Evolutionary conservation across 2,113 vertebrate species (phyloP), one percentile per base, ranked within the genome.

Genomic region (Serinus canaria): DNA sequence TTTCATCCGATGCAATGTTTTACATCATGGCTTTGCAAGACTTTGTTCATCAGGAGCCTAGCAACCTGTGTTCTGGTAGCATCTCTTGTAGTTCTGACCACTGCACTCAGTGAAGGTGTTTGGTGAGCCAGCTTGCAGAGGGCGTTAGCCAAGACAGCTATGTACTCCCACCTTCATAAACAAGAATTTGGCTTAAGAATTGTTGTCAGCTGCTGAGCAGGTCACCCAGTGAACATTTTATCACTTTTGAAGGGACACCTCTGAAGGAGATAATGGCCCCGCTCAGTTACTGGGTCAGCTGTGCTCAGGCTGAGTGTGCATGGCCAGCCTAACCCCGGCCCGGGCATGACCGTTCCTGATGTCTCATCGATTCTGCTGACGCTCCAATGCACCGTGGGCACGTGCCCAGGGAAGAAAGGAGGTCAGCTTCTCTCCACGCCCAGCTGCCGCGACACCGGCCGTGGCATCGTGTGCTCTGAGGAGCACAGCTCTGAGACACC

Each of bases 331-430:
- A 74, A 94, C 85, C 89, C 50, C 52, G 78, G 82, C 43, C 84
- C 0, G 3, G 46, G 72, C 77, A 79, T 0, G 20, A 37, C 44
- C 0, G 0, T 20, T 60, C 2, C 3, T 0, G 0, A 5, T 73
- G 86, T 79, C 78, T 76, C 64, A 75, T 55, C 6, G 1, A 28
- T 53, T 67, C 68, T 52, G 24, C 15, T 35, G 33, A 39, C 0
- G 4, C 66, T 58, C 31, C 70, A 77, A 11, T 41, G 73, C 67
- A 33, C 89, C 3, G 49, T 69, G 25, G 46, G 91, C 85, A 94
- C 62, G 90, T 33, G 87, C 22, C 35, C 0, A 0, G 1, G 77
- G n/a, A 77, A 50, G 73, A 35, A 74, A 60, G 43, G 21, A 79
- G 82, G 50, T 60, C 83, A 58, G 27, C 46, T 49, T 35, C 18